A percentile compares a stretch with the other conserved stretches of the same genome.
Conservation (phyloP, 1,140 invertebrate species). For the Fopius arisanus region DNA sequence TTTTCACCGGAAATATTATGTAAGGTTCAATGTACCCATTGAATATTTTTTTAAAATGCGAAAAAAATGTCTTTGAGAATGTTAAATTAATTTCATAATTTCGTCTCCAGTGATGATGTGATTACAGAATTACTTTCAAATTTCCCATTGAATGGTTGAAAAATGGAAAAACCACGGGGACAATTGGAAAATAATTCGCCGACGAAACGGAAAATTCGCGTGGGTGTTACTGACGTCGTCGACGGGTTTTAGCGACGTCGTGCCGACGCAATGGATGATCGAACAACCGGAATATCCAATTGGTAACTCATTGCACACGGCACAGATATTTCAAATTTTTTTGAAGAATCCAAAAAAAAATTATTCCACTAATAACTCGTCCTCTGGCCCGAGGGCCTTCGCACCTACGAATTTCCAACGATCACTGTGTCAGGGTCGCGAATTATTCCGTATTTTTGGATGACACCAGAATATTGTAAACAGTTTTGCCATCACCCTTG, state of each 20-base stretch:
- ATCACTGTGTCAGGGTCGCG: constrained; percentile 15
- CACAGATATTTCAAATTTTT: not conserved
- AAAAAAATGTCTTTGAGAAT: too few relatives aligned
- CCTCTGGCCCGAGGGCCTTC: not conserved
- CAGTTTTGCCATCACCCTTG: not conserved
- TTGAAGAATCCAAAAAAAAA: not conserved
- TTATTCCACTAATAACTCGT: not conserved
- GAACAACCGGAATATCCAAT: not conserved
- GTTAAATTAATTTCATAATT: too few relatives aligned
- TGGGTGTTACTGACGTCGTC: not conserved
- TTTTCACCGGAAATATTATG: too few relatives aligned
- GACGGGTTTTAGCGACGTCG: not conserved
- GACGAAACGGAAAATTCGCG: not conserved
- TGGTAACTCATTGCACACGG: not conserved
- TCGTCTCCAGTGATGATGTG: too few relatives aligned
- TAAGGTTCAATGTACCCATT: too few relatives aligned
- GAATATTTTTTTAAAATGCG: too few relatives aligned
- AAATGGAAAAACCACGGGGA: too few relatives aligned
- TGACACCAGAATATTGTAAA: not conserved
- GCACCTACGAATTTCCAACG: not conserved
- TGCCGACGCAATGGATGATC: not conserved
- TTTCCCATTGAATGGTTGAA: too few relatives aligned
- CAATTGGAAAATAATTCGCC: too few relatives aligned
- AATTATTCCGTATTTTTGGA: constrained; percentile 2
- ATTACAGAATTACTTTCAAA: too few relatives aligned